Evolutionary conservation across 2,113 vertebrate species (phyloP), one percentile per base, ranked within the genome.

Genomic region (Oryzias celebensis): DNA sequence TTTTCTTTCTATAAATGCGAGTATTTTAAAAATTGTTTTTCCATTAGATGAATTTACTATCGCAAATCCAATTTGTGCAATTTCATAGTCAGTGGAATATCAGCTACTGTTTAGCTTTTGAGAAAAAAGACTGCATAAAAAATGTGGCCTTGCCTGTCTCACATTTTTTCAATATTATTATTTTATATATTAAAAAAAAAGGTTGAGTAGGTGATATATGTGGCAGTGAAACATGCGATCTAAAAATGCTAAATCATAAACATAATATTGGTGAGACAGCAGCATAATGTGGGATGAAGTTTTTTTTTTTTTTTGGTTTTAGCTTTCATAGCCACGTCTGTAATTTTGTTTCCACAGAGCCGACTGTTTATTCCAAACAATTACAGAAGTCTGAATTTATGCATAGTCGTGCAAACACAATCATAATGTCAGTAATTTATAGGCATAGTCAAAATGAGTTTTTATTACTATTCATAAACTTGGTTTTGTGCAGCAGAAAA

Each of bases 361-460:
- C 45, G 24, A 58, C 6, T 45, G 15, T 55, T 28, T 20, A 52
- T 45, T 58, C 18, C 10, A 20, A 43, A 13, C 2, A 41, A 20
- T 28, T 28, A 60, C 6, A 49, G 16, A 22, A 18, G 23, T 45
- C 16, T 31, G 62, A 20, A 28, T 28, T 23, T 41, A 14, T 22
- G 14, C 7, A 44, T 15, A 23, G 15, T 8, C 57, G 47, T 24
- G 56, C 24, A 24, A 6, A 41, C 22, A 36, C 47, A 52, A 49
- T 64, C 26, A 15, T 16, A 58, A 26, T 28, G 41, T 23, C 51
- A 61, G 55, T 55, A 68, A 75, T 55, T 65, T 20, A 82, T 60
- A 41, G 18, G 6, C 8, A 26, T 41, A 4, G 23, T 63, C 48
- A 62, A 52, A 59, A 51, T 54, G 18, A 5, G 2, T 14, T 15